Evolutionary conservation across 2,888 invertebrate genomes (phyloP).

Genomic region (Falcaria lacertinaria): DNA sequence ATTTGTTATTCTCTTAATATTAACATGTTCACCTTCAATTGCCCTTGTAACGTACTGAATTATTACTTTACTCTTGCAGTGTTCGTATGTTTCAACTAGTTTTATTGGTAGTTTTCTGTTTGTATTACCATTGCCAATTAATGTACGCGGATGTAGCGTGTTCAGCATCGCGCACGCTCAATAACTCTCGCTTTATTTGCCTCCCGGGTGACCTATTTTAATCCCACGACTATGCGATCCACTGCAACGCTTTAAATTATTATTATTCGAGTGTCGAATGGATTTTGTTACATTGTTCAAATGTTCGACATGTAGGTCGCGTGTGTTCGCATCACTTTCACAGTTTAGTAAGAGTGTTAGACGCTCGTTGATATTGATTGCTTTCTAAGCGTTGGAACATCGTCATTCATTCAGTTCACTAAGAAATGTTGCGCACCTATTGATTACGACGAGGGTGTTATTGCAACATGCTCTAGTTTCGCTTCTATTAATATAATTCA

Average conservation of each 20-base stretch:
- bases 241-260: conserved; percentile 32
- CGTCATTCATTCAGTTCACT: conserved; percentile 8
- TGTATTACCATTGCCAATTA: conserved; percentile 24
- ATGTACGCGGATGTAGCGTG: conserved; percentile 32
- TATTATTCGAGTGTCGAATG: conserved; percentile 22
- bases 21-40: conserved; percentile 47
- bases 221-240: conserved; percentile 35
- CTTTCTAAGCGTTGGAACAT: conserved; percentile 21
- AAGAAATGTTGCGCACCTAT: conserved; percentile 32
- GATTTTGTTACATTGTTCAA: conserved; percentile 28
- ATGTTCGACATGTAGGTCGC: conserved; percentile 31
- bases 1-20: conserved; percentile 9
- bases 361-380: conserved; percentile 28
- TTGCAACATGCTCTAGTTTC: conserved; percentile 34
- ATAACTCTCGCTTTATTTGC: conserved; percentile 33
- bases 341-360: no score
- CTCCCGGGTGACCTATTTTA: conserved; percentile 50
- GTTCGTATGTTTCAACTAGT: not conserved
- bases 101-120: conserved; percentile 18
- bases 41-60: conserved; percentile 20
- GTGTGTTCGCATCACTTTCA: conserved; percentile 37
- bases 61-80: not conserved
- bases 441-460: conserved; percentile 19
- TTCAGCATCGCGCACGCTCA: conserved; percentile 23
- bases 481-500: conserved; percentile 27